Evolutionary conservation across 2,888 invertebrate species (phyloP).

Genomic region (Listrodromus nycthemerus): DNA sequence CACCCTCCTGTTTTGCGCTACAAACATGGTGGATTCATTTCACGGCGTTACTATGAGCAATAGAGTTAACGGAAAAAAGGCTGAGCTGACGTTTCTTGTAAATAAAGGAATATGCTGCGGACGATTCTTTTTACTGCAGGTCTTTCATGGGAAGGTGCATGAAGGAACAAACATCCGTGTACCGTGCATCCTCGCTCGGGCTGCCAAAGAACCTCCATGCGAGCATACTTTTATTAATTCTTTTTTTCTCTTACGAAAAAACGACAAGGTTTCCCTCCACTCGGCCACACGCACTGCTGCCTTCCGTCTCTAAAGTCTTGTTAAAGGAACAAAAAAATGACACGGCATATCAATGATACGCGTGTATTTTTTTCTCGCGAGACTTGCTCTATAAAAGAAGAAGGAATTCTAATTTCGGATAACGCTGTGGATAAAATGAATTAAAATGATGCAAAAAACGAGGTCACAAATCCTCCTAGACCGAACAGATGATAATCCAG

Average conservation of each 20-base stretch:
- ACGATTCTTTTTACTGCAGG: neutral
- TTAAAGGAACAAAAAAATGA: neutral
- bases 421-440: neutral
- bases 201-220: neutral
- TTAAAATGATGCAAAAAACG: neutral
- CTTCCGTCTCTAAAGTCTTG: slow-evolving; percentile 4
- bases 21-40: slow-evolving; percentile 34
- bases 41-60: slow-evolving; percentile 24
- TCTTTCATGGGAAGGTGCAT: neutral
- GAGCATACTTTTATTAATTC: slow-evolving; percentile 20
- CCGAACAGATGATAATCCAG: neutral
- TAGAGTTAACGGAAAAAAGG: slow-evolving; percentile 57
- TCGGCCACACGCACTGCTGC: neutral
- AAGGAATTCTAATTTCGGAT: neutral
- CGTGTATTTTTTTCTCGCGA: neutral
- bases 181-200: slow-evolving; percentile 2
- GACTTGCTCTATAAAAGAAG: neutral
- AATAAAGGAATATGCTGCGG: neutral
- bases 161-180: slow-evolving; percentile 10
- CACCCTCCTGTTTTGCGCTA: slow-evolving; percentile 11
- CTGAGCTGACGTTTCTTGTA: neutral
- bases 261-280: slow-evolving; percentile 6
- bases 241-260: neutral
- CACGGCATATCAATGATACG: neutral
- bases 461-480: neutral